Evolutionary conservation across 2,888 invertebrate genomes (phyloP), one percentile per base, ranked within the genome.

Genomic region (Abrostola tripartita): DNA sequence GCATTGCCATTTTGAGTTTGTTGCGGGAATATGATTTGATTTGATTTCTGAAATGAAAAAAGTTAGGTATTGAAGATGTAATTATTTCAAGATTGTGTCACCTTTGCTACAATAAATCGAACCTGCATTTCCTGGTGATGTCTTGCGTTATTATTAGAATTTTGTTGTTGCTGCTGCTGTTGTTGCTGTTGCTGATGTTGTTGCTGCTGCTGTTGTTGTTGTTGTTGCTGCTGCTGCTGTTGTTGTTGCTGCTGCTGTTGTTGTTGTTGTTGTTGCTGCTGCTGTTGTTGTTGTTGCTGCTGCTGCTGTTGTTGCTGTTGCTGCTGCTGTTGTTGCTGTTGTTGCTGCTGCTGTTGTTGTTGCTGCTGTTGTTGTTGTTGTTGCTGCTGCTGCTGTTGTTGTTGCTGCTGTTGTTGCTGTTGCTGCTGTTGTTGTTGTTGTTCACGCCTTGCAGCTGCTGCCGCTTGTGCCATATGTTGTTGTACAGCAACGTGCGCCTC

Each of bases 401-500:
- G 91, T 0, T 89, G 89, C 0, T 87, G 89, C 0, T 89, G 88
- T 0, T 88, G 86, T 0, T 87, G 87, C 0, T 87, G 85, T 0
- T 87, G 81, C 0, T 85, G 83, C 0, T 91, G 90, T n/a, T 92
- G 92, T 37, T 91, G 93, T 68, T 93, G 93, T 77, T 93, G 92
- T 78, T 95, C 95, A 71, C 95, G 90, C 65, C 95, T 86, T 37
- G 95, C 92, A 80, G 95, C 90, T 78, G 94, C 95, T 49, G 96
- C 96, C 68, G 96, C 96, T 84, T 97, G 96, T 47, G 96, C 96
- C 96, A 97, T 97, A 87, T 97, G 97, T 85, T 97, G 97, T 88
- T 97, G 97, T 59, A 97, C 96, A 67, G 96, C 97, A 86, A 96
- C 96, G 87, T 96, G 97, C 65, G 97, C 96, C 90, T 97, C 97